Evolutionary conservation across 2,888 invertebrate species (phyloP).

Genomic region (Pachydiplax longipennis): DNA sequence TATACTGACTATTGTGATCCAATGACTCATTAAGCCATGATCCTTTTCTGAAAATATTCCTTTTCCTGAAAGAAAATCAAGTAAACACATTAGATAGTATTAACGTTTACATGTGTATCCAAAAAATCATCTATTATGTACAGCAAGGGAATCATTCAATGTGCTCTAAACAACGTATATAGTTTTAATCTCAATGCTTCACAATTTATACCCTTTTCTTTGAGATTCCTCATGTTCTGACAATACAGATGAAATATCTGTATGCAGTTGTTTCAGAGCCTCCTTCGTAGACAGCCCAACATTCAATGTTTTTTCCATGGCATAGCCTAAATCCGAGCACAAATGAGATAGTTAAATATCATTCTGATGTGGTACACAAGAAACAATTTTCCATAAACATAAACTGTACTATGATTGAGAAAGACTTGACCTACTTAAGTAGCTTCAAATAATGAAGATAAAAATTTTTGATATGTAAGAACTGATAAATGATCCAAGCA

Average conservation of each 20-base stretch:
- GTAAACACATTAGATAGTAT: conserved; percentile 16
- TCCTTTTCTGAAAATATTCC: conserved; percentile 46
- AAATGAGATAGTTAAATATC: no score
- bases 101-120: conserved; percentile 13
- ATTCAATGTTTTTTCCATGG: conserved; percentile 32
- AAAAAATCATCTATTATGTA: neutral
- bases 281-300: conserved; percentile 64
- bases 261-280: conserved; percentile 73
- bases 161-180: neutral
- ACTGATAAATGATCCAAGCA: no score
- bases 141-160: neutral
- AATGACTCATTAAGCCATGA: conserved; percentile 64
- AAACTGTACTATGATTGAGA: no score
- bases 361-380: no score
- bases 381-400: no score
- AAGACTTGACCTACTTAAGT: no score
- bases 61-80: neutral
- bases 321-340: neutral
- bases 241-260: conserved; percentile 72
- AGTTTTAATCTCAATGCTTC: neutral
- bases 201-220: conserved; percentile 62
- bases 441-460: no score
- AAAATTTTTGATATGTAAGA: no score
- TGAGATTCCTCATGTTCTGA: conserved; percentile 68
- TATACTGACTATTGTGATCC: conserved; percentile 66